Conservation (phyloP, 92 coral and sea anemone genomes). For the Porites cylindrica region DNA sequence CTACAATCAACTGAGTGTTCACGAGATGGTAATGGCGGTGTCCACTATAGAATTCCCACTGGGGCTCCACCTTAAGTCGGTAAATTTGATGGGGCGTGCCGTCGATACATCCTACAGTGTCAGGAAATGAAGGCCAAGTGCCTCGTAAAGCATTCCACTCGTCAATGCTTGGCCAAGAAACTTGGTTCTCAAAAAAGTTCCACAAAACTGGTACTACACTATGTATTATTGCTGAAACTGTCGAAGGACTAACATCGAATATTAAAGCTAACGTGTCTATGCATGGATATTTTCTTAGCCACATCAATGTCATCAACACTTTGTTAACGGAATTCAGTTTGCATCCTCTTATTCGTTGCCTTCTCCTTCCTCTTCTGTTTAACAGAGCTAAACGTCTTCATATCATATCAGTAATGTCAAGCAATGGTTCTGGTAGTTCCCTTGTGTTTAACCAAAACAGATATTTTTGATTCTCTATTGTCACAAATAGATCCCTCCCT, state of each 20-base stretch:
- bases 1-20: constrained; percentile 52
- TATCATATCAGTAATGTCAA: constrained; percentile 15
- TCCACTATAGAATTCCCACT: constrained; percentile 52
- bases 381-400: constrained; percentile 19
- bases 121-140: constrained; percentile 41
- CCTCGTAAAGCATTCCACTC: constrained; percentile 56
- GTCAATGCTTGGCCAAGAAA: constrained; percentile 51
- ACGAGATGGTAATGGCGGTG: constrained; percentile 59
- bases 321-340: constrained; percentile 31
- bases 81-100: constrained; percentile 65
- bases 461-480: constrained; percentile 53
- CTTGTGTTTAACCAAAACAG: constrained; percentile 63
- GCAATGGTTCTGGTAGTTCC: constrained; percentile 52
- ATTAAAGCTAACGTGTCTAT: constrained; percentile 43
- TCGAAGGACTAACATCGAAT: constrained; percentile 51
- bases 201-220: constrained; percentile 55
- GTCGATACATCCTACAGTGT: constrained; percentile 52
- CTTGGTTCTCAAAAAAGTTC: constrained; percentile 45
- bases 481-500: constrained; percentile 59
- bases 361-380: constrained; percentile 43
- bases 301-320: constrained; percentile 35
- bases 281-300: constrained; percentile 50
- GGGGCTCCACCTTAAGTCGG: constrained; percentile 60
- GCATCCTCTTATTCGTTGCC: constrained; percentile 21
- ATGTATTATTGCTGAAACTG: constrained; percentile 47